Percentiles rank a stretch among this genome's conserved stretches.
These are phyloP conservation scores for Pelodytes ibericus DNA, from an alignment of 2,797 vertebrate species.

Conservation along the genomic window DNA sequence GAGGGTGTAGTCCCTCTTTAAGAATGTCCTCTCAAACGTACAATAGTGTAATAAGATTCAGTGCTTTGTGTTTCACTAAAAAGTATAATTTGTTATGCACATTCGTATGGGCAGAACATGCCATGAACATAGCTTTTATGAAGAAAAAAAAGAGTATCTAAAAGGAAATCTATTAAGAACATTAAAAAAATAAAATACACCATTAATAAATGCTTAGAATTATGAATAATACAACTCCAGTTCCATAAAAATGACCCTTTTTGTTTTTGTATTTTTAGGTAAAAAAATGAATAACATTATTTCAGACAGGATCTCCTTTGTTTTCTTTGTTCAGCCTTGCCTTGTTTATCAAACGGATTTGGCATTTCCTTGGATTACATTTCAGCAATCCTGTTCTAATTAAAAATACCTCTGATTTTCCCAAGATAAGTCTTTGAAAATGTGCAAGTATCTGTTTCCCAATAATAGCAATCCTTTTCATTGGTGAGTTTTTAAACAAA, in stretches of 20 bases:
- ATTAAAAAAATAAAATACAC: too few relatives aligned
- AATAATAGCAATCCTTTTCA: constrained; percentile 66
- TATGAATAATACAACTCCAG: constrained; percentile 34
- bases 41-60: too few relatives aligned
- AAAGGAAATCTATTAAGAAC: too few relatives aligned
- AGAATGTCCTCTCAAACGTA: too few relatives aligned
- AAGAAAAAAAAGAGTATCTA: too few relatives aligned
- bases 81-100: too few relatives aligned
- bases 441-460: constrained; percentile 69
- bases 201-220: constrained; percentile 4
- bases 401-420: constrained; percentile 77
- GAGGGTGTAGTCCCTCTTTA: too few relatives aligned
- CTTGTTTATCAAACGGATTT: constrained; percentile 65
- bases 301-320: constrained; percentile 66
- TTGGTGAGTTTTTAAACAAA: too few relatives aligned
- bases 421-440: constrained; percentile 71
- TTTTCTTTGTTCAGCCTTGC: constrained; percentile 62
- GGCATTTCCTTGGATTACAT: constrained; percentile 69
- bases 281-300: constrained; percentile 55
- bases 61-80: too few relatives aligned
- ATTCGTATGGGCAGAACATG: too few relatives aligned
- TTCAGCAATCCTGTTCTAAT: constrained; percentile 80
- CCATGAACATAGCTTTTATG: too few relatives aligned
- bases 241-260: constrained; percentile 29
- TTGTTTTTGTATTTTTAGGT: constrained; percentile 54